Evolutionary conservation across 1,140 invertebrate species (phyloP), one percentile per base, ranked within the genome.

Genomic region (Batillaria attramentaria): DNA sequence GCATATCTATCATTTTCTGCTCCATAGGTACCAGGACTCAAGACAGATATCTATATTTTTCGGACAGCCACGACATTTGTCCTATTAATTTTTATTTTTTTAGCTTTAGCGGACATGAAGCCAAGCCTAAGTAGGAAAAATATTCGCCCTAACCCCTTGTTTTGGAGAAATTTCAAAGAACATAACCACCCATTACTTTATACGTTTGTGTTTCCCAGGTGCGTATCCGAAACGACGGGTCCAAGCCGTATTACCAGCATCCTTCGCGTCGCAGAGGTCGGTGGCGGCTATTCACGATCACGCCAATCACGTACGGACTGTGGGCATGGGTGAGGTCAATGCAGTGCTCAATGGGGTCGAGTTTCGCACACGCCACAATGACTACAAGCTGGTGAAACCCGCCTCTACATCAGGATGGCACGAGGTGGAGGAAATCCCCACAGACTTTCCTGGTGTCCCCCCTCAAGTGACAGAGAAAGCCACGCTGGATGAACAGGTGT

Each of bases 281-380:
- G 78, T 81, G 28, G 57, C 60, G 31, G 79, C 84, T 8, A 79
- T 85, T 1, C 85, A 86, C 46, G 84, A 85, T 43, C 85, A 86
- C 62, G 37, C 80, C 1, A 82, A 88, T 79, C 81, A 87, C 66
- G 78, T 82, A n/a, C 68, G 85, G 16, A 87, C 86, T 1, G 73
- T 87, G 24, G 87, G 87, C 35, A 81, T 87, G 75, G 87, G 88
- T 4, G 88, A 89, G 65, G 66, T 88, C 4, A 81, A 74, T 10
- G 84, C 65, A 3, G 84, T 86, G 0, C 42, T 89, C 24, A 89
- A 89, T 77, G 88, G 88, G 0, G 83, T 89, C 1, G 84, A 88
- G 37, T 88, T 89, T 79, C 76, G 86, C 50, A 89, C 88, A 3
- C 76, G 87, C 20, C 87, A 89, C 72, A 89, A 89, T 68, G 88